These are phyloP conservation scores for Drosophila teissieri DNA, from an alignment of 1,140 invertebrate species.

Conservation along the genomic window DNA sequence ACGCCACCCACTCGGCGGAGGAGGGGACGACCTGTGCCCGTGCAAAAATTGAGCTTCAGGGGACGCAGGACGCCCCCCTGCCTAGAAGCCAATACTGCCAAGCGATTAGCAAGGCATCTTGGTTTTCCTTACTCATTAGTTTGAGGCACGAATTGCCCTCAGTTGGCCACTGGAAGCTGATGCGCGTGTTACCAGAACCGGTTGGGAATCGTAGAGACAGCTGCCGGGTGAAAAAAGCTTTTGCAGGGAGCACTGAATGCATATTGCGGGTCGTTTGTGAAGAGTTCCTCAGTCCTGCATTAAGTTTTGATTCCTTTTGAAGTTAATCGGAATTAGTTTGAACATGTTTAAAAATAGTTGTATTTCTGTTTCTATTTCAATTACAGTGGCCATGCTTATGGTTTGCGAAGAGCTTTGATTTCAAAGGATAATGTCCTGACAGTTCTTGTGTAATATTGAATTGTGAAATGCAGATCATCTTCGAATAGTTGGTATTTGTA, in stretches of 20 bases:
- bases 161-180: neutral
- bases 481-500: no score
- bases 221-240: slow-evolving; percentile 1
- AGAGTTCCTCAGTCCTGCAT: neutral
- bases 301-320: no score
- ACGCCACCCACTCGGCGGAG: slow-evolving; percentile 6
- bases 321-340: no score
- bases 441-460: no score
- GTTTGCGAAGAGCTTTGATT: no score
- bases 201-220: slow-evolving; percentile 55
- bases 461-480: no score
- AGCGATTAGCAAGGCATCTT: slow-evolving; percentile 79
- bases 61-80: slow-evolving; percentile 47
- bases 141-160: slow-evolving; percentile 64
- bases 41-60: slow-evolving; percentile 81
- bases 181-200: slow-evolving; percentile 30
- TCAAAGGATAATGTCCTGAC: no score
- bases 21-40: slow-evolving; percentile 81
- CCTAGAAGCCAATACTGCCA: slow-evolving; percentile 78
- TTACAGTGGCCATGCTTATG: no score
- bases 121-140: slow-evolving; percentile 84
- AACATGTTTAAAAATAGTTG: no score
- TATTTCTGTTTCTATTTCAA: no score
- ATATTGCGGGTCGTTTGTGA: neutral
- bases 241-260: neutral